Evolutionary conservation across 2,113 vertebrate genomes (phyloP).

Genomic region (Genyomyrus donnyi): DNA sequence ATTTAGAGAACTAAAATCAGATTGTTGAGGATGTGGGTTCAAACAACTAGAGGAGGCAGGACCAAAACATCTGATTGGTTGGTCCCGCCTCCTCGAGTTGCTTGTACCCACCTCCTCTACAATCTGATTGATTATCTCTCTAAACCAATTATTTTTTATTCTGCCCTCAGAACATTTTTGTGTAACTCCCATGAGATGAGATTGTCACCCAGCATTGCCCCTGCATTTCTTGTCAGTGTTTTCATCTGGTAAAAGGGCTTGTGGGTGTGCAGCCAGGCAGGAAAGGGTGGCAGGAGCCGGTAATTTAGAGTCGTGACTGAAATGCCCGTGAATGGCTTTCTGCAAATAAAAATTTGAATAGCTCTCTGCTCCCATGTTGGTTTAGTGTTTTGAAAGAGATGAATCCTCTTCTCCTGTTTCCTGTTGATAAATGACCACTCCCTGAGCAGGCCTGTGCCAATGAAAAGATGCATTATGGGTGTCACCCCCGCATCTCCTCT

Average conservation of each 20-base stretch:
- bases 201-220: not conserved
- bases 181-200: too few species aligned
- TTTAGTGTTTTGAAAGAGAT: not conserved
- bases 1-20: too few species aligned
- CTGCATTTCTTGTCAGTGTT: not conserved
- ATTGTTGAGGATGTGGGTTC: too few species aligned
- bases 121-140: not conserved
- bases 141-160: not conserved
- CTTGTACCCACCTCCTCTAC: not conserved
- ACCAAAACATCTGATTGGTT: not conserved
- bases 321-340: not conserved
- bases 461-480: not conserved
- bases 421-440: not conserved
- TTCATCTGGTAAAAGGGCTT: not conserved
- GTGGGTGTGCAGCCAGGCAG: not conserved
- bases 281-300: too few species aligned
- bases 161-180: not conserved
- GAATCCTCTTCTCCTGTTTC: slow-evolving; percentile 3
- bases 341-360: slow-evolving; percentile 1
- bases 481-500: not conserved
- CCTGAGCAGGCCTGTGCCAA: not conserved
- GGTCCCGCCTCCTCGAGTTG: not conserved
- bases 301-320: not conserved
- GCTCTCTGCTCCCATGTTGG: not conserved
- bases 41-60: too few species aligned